Evolutionary conservation across 2,888 invertebrate genomes (phyloP), one percentile per base, ranked within the genome.

Genomic region (Rhogogaster chlorosoma): DNA sequence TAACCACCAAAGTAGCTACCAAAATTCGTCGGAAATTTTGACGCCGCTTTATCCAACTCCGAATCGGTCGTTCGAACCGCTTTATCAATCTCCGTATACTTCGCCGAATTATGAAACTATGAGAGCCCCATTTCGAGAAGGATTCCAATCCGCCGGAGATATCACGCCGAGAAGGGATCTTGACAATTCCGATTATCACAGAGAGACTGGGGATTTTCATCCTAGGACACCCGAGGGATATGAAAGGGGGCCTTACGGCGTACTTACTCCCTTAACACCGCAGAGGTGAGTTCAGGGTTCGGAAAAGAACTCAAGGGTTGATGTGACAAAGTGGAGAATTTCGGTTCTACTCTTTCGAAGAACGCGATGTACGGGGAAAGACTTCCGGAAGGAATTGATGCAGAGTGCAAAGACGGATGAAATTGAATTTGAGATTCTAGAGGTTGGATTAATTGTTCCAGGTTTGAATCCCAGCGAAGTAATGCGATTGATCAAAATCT

Each of bases 1-100:
- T 49, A 93, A 92, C 84, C 90, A 90, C 73, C 92, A 91, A 84
- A 90, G 88, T 61, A 88, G 89, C 57, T 91, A 92, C 85, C 90
- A 90, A 84, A 84, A 89, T 0, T 85, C 91, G 6, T 86, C 89
- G 38, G 91, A 92, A 64, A 91, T 91, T 88, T 73, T 92, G 64
- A 88, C 89, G 15, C 88, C 90, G 22, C 84, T 86, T 6, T 93
- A 92, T 70, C 84, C 86, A 15, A 85, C 67, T 1, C 10, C 87
- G 87, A 64, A 87, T 86, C 84, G 90, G 22, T 75, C 86, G 4
- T 92, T 88, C 86, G 91, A 92, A 26, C 89, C 90, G 0, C 86
- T 91, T 9, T 92, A 91, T 85, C 90, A 91, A 0, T 91, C 91
- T 18, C 92, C 92, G 2, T 92, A 92, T 87, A 90, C 90, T 42